Base-by-base conservation (phyloP, 2,888 invertebrate genomes). In the Drosophila rellima region DNA sequence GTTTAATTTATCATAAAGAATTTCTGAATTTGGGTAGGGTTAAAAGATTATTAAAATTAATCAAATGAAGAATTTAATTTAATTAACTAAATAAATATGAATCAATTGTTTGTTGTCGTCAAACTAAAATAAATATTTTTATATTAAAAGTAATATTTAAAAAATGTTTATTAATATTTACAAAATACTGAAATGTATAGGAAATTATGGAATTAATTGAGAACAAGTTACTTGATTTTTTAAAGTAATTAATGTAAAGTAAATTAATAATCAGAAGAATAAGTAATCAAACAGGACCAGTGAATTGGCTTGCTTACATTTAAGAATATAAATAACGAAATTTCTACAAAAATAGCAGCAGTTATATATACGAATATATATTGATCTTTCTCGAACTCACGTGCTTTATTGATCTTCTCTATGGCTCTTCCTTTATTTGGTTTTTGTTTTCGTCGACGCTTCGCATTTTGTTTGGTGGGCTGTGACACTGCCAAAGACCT, bases 401-500 rank as follows among this genome's bases (percentile, higher is more conserved):
- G 56, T 35, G 56, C 26, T 57, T 57, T 29, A 26, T 26, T 47
- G 35, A 45, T 47, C 35, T 45, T 47, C 10, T 8, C 44, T 29
- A 17, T 35, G 13, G 23, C 35, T 37, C 8, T 11, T 5, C 11
- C 1, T 1, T 17, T 33, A 3, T 33, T 31, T 18, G n/a, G n/a
- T n/a, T 29, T 18, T 35, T 44, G 10, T 52, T 61, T 52, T 29
- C n/a, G 10, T 50, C 15, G 17, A 11, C 35, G 51, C 26, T 51
- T 37, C 51, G 40, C 20, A 40, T 29, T 45, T 57, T 44, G 31
- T 40, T 47, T 40, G 23, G 37, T 48, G 33, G 15, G 15, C 35
- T 59, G 47, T 67, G 61, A 75, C 68, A 69, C 60, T 72, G 69
- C 63, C 73, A 80, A 54, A 72, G 70, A 73, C 69, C 61, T 72